Evolutionary conservation across 2,797 vertebrate genomes (phyloP), one percentile per base, ranked within the genome.

Genomic region (Gymnocypris eckloni): DNA sequence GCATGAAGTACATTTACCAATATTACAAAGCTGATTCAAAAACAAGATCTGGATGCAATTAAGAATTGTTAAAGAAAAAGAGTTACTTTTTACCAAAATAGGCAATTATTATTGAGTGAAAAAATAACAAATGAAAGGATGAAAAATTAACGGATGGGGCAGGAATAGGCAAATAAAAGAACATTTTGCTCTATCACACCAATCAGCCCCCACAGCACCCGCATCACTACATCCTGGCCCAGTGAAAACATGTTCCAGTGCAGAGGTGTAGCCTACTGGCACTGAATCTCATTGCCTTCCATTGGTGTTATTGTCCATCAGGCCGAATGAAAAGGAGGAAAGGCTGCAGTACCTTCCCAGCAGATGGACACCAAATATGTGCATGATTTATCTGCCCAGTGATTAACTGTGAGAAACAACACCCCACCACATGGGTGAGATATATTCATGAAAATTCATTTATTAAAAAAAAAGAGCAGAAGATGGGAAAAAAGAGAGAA

Each of bases 401-500:
- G 94, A 94, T 94, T 93, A 94, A 92, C 93, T 93, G 94, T 94
- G 94, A 95, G 94, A 95, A 94, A 93, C 93, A 95, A 94, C 94
- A 95, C 94, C 94, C 92, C 90, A 92, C 90, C 94, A 94, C 93
- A 93, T 92, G 93, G 90, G 88, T 90, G 81, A 90, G 90, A 91
- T 95, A 93, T 94, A 95, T 95, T 95, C 94, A 94, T 94, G 93
- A 94, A 94, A 95, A 94, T 95, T 91, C 93, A 95, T 95, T 95
- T 92, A 93, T 93, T 92, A 93, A 93, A 95, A 33, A 33, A 33
- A 85, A 76, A 85, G 54, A 75, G 83, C 59, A 82, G 43, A 81
- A 85, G 76, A 87, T 64, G 71, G 56, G 43, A 54, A 79, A 80
- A 73, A 73, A 86, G 45, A 81, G 79, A 83, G 82, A 83, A 81